Evolutionary conservation across 2,888 invertebrate species (phyloP).

Genomic region (Xylocampa areola): DNA sequence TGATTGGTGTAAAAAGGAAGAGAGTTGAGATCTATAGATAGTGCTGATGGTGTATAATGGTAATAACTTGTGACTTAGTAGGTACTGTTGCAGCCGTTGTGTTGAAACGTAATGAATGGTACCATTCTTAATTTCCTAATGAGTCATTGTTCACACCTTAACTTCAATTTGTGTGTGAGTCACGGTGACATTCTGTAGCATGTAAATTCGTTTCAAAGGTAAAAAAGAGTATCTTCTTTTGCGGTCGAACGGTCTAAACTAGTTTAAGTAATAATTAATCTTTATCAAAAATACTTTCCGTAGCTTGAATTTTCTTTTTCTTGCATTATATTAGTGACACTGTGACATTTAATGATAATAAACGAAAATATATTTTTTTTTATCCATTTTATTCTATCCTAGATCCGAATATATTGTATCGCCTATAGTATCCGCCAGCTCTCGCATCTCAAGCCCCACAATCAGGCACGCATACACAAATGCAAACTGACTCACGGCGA

Average conservation of each 20-base stretch:
- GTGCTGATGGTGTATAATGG: constrained; percentile 41
- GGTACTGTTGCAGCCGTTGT: constrained; percentile 38
- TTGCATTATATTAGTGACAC: too few species aligned
- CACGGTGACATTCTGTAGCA: constrained; percentile 9
- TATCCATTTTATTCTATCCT: not conserved
- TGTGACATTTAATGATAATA: too few species aligned
- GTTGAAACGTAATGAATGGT: constrained; percentile 29
- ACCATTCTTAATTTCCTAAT: constrained; percentile 40
- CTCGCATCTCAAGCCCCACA: constrained; percentile 55
- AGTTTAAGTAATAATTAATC: not conserved
- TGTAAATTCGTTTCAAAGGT: constrained; percentile 24
- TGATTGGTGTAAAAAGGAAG: constrained; percentile 12
- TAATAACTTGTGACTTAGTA: constrained; percentile 29
- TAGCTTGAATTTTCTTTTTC: too few species aligned
- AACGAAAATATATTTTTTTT: not conserved
- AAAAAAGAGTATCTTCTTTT: constrained; percentile 24
- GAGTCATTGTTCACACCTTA: constrained; percentile 36
- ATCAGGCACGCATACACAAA: constrained; percentile 75
- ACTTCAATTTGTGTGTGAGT: constrained; percentile 24
- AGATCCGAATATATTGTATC: constrained; percentile 5
- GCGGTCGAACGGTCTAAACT: constrained; percentile 9
- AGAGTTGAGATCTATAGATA: constrained; percentile 4
- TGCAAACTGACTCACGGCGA: constrained; percentile 80
- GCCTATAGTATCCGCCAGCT: constrained; percentile 55
- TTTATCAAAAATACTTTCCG: too few species aligned